Base-by-base conservation (phyloP, 92 coral and sea anemone species). In the Bergia puertoricense region DNA sequence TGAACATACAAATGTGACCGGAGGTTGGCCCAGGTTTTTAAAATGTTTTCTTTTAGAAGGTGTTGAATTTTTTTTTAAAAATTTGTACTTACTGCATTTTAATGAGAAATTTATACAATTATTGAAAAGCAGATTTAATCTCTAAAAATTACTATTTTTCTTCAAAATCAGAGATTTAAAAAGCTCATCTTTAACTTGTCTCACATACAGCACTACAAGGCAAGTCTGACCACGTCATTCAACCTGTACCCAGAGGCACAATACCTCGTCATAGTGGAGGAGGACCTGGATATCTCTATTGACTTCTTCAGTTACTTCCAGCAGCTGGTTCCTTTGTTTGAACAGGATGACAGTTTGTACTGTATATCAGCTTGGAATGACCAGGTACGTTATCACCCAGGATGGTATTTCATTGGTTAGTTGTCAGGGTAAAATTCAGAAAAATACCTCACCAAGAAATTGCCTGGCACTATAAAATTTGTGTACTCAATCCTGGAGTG, bases 281-380 rank as follows among this genome's bases (percentile, higher is more conserved):
- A 97, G 89, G 99, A 95, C 77, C 68, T 97, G 76, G 99, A 97
- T 81, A 91, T 97, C 57, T 97, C 99, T 30, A 88, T 95, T 18
- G 99, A 97, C 88, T 92, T 97, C 77, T 97, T 97, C 88, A 93
- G 91, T 89, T 97, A 95, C 85, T 95, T 97, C 87, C 88, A 94
- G 81, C 98, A 97, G 90, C 85, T 95, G 14, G 88, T 97, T 62
- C 99, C 99, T 5, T 18, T 97, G 44, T 89, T 97, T 89, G 92
- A 94, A 74, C 87, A 91, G 88, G 99, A 97, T 84, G 95, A 94
- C 72, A 97, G 98, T 75, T 85, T 97, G 69, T 97, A 97, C 80
- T 97, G 99, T 84, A 87, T 97, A 51, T 97, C 99, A 1, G 99
- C 99, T 42, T 97, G 99, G 99, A 97, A 97, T 76, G 99, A 97